Evolutionary conservation across 2,113 vertebrate genomes (phyloP).

Genomic region (Cyphomyrus plagiostoma): DNA sequence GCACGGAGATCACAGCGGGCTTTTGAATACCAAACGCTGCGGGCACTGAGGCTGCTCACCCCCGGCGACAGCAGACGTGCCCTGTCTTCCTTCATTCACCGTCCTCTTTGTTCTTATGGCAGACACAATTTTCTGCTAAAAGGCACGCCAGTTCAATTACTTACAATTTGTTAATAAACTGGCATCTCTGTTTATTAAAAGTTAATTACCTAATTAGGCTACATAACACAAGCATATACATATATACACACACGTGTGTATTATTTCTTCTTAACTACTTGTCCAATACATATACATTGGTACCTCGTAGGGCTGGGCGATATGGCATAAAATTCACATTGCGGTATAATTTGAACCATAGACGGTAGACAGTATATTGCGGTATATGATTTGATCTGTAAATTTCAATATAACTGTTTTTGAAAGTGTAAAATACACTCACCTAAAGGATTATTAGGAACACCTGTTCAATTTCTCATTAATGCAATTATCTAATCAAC

Average conservation of each 20-base stretch:
- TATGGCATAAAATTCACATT: too few relatives aligned
- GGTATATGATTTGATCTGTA: too few relatives aligned
- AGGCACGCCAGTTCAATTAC: not conserved
- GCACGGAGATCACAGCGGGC: not conserved
- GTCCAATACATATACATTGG: not conserved
- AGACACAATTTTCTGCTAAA: not conserved
- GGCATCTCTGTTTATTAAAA: not conserved
- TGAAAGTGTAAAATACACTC: too few relatives aligned
- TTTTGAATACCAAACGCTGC: constrained; percentile 4
- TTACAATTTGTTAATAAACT: not conserved
- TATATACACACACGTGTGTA: not conserved
- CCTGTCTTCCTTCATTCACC: not conserved
- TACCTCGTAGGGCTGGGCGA: too few relatives aligned
- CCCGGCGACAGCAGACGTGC: not conserved
- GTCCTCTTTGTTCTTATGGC: not conserved
- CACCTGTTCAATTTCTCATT: too few relatives aligned
- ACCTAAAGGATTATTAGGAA: too few relatives aligned
- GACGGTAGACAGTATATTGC: too few relatives aligned
- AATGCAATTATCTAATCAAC: too few relatives aligned
- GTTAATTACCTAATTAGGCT: not conserved
- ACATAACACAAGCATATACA: not conserved
- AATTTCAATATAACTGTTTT: too few relatives aligned
- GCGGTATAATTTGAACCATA: too few relatives aligned
- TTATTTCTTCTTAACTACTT: not conserved
- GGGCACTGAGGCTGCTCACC: not conserved